Evolutionary conservation across 2,888 invertebrate genomes (phyloP), one percentile per base, ranked within the genome.

Genomic region (Drosophila robusta): DNA sequence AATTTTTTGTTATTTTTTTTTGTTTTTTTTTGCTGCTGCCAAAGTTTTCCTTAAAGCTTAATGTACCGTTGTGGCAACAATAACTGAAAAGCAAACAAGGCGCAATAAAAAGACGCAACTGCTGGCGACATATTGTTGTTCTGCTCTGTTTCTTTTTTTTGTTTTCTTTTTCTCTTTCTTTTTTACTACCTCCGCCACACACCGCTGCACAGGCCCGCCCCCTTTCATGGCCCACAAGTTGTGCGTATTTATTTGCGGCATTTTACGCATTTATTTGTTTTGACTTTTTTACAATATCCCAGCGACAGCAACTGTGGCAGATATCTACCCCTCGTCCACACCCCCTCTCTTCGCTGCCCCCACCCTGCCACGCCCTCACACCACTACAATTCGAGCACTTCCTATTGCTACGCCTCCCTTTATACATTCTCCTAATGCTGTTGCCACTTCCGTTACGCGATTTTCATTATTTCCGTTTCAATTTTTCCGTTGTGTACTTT

Each of bases 401-500:
- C 78, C 84, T 72, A 49, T 74, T 18, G 60, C 41, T 42, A 8
- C 24, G 14, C 14, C 12, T 32, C 7, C 24, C 32, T 11, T 12
- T 24, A 18, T 36, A 9, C 32, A 41, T 55, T 55, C 54, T 62
- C 63, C 80, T 80, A 87, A 81, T 89, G 69, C 88, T 85, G 89
- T 87, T 89, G 74, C 86, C 88, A 75, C 89, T 88, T 88, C 80
- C 89, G 89, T 83, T 80, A 80, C 79, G 80, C 82, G 82, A 90
- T 78, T 89, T 89, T 89, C 89, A 90, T 90, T 89, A 89, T 77
- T 82, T 89, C 90, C 90, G 90, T 82, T 89, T 87, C 80, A 89
- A 87, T 89, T 88, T 89, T 85, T 83, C 78, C 68, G 73, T 88
- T 88, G 80, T 88, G 49, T 82, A 76, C 87, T 83, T 71, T 69